A percentile compares a stretch with the other conserved stretches of the same genome.
phyloP scores from a whole-genome alignment of 2,797 vertebrate species.

The Echeneis naucrates region DNA sequence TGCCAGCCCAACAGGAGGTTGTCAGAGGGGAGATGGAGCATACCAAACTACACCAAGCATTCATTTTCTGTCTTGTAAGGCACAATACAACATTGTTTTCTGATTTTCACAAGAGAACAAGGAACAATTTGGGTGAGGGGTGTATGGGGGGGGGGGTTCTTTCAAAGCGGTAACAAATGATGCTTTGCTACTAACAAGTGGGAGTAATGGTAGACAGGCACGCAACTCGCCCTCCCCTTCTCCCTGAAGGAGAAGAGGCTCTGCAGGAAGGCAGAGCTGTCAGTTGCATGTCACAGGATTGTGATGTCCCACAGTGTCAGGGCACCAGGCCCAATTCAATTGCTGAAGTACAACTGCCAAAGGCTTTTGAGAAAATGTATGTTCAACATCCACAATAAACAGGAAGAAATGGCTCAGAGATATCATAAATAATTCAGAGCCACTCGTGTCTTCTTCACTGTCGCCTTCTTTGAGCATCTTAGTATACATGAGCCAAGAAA shows the following conservation, averaged over 20 bases:
- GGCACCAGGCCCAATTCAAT: slow-evolving; percentile 61
- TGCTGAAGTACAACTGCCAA: slow-evolving; percentile 66
- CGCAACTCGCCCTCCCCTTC: slow-evolving; percentile 38
- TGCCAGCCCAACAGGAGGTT: slow-evolving; percentile 52
- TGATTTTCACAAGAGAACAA: slow-evolving; percentile 57
- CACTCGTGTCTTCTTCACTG: slow-evolving; percentile 55
- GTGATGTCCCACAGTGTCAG: slow-evolving; percentile 61
- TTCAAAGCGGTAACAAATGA: slow-evolving; percentile 57
- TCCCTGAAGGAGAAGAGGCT: slow-evolving; percentile 42
- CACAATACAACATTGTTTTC: slow-evolving; percentile 56
- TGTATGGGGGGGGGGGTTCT: slow-evolving; percentile 3
- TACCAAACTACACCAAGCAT: slow-evolving; percentile 65
- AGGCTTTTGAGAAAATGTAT: slow-evolving; percentile 71
- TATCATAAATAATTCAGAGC: slow-evolving; percentile 79
- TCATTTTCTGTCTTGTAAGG: slow-evolving; percentile 50
- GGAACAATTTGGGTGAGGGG: slow-evolving; percentile 4
- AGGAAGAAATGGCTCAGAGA: slow-evolving; percentile 64
- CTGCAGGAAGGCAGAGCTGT: slow-evolving; percentile 65
- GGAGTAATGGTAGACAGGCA: slow-evolving; percentile 50
- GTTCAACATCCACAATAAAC: slow-evolving; percentile 71
- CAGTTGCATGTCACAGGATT: slow-evolving; percentile 68
- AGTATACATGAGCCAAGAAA: slow-evolving; percentile 55
- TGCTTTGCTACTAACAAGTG: slow-evolving; percentile 55
- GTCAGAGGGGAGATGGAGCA: slow-evolving; percentile 65
- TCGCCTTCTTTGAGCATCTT: slow-evolving; percentile 59